Base-by-base conservation (phyloP, 1,140 invertebrate species). In the Bactericera cockerelli region DNA sequence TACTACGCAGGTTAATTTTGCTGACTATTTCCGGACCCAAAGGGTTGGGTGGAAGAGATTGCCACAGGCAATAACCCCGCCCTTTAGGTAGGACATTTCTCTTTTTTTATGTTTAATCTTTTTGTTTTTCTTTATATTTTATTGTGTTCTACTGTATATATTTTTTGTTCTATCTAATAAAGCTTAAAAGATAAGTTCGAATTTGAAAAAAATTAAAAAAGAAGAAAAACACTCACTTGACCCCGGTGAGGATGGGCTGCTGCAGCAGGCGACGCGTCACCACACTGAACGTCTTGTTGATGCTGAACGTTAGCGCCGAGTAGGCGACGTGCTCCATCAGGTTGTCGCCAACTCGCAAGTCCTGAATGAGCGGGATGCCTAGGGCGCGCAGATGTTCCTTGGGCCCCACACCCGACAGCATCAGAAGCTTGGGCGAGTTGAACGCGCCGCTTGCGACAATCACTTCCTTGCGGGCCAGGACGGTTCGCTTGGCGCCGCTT, bases 281-380 rank as follows among this genome's bases (percentile, higher is more conserved):
- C 42, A 49, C 42, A 49, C 42, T 49, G n/a, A 49, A 49, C 1
- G 55, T 38, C 19, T 59, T 42, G 62, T 84, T 82, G 0, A 84
- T 77, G 31, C 81, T 70, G 64, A 84, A 86, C 0, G 78, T 79
- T 57, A 86, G 70, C 1, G 79, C 80, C 22, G 78, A 78, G 55
- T 83, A 77, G 1, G 81, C 82, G 14, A 85, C 75, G 63, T 88
- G 86, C 70, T 87, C 85, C 66, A 86, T 83, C 0, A 79, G 67
- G 66, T 81, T 80, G 31, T 75, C 67, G 0, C 79, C 79, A 13
- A 81, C 79, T 2, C 78, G 80, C n/a, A 79, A 66, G 63, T 79
- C 69, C 0, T 68, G 56, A 3, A 74, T 67, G 0, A 71, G 62
- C 0, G 22, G 68, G 28, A 77, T 69, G 11, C 66, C 64, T 3